phyloP scores from a whole-genome alignment of 1,140 invertebrate species.

The Drosophila mayri region DNA sequence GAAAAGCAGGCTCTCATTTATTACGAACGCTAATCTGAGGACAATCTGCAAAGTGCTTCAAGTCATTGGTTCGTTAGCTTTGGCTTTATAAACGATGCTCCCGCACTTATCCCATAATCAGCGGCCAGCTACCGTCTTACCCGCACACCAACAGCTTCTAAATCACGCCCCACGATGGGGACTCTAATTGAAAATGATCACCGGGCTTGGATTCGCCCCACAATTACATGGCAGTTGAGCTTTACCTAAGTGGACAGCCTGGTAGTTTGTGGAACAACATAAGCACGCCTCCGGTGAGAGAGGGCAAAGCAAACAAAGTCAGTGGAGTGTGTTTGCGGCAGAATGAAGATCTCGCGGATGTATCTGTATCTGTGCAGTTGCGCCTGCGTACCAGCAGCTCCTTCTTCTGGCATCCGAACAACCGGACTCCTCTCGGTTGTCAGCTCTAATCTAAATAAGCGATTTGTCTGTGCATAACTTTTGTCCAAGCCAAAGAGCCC shows the following conservation, averaged over 20 bases:
- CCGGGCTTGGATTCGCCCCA: constrained; percentile 19
- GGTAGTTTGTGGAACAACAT: constrained; percentile 65
- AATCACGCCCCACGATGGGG: constrained; percentile 32
- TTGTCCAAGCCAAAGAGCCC: constrained; percentile 21
- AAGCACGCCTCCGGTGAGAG: constrained; percentile 44
- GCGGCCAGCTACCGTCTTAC: constrained; percentile 61
- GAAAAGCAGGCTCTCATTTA: constrained; percentile 20
- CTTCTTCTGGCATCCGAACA: neutral
- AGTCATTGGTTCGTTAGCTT: constrained; percentile 55
- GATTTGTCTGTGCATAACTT: constrained; percentile 75
- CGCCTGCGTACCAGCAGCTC: constrained; percentile 39
- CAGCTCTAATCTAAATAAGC: constrained; percentile 78
- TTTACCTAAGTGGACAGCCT: constrained; percentile 71
- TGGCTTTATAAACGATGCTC: constrained; percentile 47
- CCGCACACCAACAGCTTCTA: constrained; percentile 43
- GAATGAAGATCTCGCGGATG: constrained; percentile 13
- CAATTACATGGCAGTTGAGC: constrained; percentile 41
- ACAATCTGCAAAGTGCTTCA: constrained; percentile 50
- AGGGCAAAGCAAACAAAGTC: constrained; percentile 17
- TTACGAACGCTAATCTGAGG: constrained; percentile 46
- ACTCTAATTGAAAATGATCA: constrained; percentile 75
- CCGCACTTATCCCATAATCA: constrained; percentile 48
- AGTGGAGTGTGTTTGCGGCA: constrained; percentile 11
- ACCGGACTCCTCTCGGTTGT: constrained; percentile 42
- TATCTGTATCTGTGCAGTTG: constrained; percentile 18